Percentiles rank a stretch among this genome's conserved stretches.
These are phyloP conservation scores for Callopanchax toddi DNA, from an alignment of 2,113 vertebrate genomes.

Conservation along the genomic window DNA sequence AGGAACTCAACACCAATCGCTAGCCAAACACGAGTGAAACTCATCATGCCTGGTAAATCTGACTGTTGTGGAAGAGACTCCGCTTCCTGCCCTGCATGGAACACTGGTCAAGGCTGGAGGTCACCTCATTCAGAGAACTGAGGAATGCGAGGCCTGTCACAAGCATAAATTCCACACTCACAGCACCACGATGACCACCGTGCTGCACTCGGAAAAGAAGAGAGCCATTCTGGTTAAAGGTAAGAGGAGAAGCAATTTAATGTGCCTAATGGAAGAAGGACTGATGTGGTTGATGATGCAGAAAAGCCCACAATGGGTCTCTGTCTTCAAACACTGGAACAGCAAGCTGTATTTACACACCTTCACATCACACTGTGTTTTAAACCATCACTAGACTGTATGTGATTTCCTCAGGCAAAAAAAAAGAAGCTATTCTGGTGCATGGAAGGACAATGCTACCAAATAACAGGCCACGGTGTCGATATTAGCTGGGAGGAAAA, in stretches of 20 bases:
- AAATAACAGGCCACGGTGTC: constrained; percentile 25
- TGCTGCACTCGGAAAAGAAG: constrained; percentile 29
- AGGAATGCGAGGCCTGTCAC: constrained; percentile 63
- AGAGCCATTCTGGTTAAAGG: constrained; percentile 42
- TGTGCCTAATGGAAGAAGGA: constrained; percentile 3
- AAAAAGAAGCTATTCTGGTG: no score
- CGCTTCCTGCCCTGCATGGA: constrained; percentile 56
- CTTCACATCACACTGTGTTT: constrained; percentile 14
- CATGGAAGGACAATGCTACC: constrained; percentile 16
- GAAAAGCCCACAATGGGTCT: constrained; percentile 13
- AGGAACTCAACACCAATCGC: constrained; percentile 51
- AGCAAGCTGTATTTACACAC: constrained; percentile 24
- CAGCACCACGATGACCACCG: constrained; percentile 18
- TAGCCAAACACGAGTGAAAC: constrained; percentile 41
- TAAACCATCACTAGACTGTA: constrained; percentile 8
- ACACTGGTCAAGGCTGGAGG: constrained; percentile 65
- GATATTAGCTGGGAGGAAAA: constrained; percentile 34
- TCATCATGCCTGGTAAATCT: constrained; percentile 26
- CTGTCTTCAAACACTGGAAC: constrained; percentile 17
- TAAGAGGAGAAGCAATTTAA: constrained; percentile 30
- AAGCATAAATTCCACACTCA: constrained; percentile 37
- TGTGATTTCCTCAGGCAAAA: constrained; percentile 11
- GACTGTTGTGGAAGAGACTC: constrained; percentile 54
- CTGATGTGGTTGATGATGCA: constrained; percentile 18
- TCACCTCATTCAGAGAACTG: constrained; percentile 62